Percentiles rank a stretch among this genome's conserved stretches.
phyloP scores from a whole-genome alignment of 2,113 vertebrate genomes.

The Salminus brasiliensis region DNA sequence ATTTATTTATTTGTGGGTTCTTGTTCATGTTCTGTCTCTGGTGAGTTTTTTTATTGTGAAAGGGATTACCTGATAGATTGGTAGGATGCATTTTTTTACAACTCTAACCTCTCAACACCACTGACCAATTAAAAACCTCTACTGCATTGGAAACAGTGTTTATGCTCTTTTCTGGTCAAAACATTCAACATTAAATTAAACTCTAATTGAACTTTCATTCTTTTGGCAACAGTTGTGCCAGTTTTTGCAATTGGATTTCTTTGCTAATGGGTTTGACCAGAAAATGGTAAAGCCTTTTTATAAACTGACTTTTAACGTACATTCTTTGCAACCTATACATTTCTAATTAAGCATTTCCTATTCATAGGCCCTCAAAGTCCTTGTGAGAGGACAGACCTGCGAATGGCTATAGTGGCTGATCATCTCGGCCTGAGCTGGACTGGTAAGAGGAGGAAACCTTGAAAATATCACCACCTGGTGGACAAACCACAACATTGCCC shows the following conservation, averaged over 20 bases:
- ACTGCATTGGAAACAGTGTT: constrained; percentile 31
- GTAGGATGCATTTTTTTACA: constrained; percentile 47
- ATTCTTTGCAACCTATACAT: not conserved
- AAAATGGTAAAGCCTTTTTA: constrained; percentile 58
- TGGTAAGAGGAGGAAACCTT: constrained; percentile 77
- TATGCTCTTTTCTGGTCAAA: constrained; percentile 54
- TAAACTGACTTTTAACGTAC: constrained; percentile 33
- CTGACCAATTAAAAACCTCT: constrained; percentile 46
- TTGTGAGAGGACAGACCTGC: constrained; percentile 97
- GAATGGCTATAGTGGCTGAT: constrained; percentile 98
- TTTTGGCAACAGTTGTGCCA: not conserved
- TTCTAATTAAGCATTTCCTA: constrained; percentile 64
- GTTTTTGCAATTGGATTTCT: not conserved
- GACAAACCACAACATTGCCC: constrained; percentile 8
- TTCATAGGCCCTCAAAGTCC: constrained; percentile 98
- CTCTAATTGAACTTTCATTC: too few relatives aligned
- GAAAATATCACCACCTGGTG: constrained; percentile 24
- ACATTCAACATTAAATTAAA: not conserved
- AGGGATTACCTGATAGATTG: constrained; percentile 51
- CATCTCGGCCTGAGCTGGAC: constrained; percentile 99
- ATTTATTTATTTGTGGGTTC: constrained; percentile 67
- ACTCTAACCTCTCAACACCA: constrained; percentile 56
- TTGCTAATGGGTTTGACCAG: constrained; percentile 59
- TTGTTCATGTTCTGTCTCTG: constrained; percentile 56
- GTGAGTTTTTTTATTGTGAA: constrained; percentile 32